A percentile compares a stretch with the other conserved stretches of the same genome.
phyloP scores from a whole-genome alignment of 2,888 invertebrate genomes.

The Drosophila flavopinicola region DNA sequence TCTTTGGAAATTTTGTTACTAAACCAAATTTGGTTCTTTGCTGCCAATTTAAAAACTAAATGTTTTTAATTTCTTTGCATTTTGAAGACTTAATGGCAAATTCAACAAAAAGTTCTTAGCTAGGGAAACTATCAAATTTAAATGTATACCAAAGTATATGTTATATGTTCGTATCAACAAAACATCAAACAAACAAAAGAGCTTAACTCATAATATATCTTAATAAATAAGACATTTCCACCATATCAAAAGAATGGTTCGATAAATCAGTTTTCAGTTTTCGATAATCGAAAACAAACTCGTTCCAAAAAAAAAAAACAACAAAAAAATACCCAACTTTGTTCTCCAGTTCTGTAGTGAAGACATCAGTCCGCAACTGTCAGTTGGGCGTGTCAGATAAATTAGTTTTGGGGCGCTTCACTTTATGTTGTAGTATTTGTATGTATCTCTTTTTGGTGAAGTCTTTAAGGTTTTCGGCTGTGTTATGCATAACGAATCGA shows the following conservation, averaged over 20 bases:
- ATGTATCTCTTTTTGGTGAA: not conserved
- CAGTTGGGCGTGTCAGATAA: conserved; percentile 49
- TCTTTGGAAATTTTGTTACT: too few species aligned
- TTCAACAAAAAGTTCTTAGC: too few species aligned
- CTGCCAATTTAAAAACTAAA: too few species aligned
- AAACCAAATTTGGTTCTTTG: too few species aligned
- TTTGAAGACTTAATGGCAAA: too few species aligned
- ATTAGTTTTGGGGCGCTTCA: conserved; percentile 31
- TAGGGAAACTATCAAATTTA: too few species aligned
- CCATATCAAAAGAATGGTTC: conserved; percentile 7
- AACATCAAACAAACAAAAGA: too few species aligned
- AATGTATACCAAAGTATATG: too few species aligned
- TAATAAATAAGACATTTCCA: not conserved
- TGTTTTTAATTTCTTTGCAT: too few species aligned
- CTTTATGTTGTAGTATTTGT: conserved; percentile 1
- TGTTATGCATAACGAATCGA: conserved; percentile 17
- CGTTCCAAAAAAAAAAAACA: not conserved
- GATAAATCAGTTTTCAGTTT: not conserved
- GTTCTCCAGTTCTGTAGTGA: conserved; percentile 1
- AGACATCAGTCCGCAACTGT: conserved; percentile 53
- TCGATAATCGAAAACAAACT: not conserved
- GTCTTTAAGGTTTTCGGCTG: not conserved
- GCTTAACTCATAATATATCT: too few species aligned
- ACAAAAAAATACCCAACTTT: not conserved
- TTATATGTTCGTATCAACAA: too few species aligned